Evolutionary conservation across 2,888 invertebrate species (phyloP), one percentile per base, ranked within the genome.

Genomic region (Leptinotarsa tumamoca): DNA sequence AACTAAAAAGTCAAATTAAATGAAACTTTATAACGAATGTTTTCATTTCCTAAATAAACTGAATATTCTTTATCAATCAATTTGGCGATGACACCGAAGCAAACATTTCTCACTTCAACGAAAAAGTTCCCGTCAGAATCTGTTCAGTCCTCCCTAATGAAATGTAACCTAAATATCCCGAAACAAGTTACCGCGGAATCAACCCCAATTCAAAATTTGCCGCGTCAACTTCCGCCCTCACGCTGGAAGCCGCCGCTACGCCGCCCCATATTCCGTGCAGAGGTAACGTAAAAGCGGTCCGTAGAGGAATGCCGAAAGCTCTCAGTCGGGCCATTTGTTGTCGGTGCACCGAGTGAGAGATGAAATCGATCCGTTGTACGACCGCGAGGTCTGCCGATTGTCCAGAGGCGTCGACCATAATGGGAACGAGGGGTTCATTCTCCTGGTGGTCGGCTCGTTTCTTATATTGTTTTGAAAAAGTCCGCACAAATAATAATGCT

Each of bases 311-410:
- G 68, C 75, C 75, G 54, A 75, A 75, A 75, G 75, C 75, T 54
- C 43, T 43, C 72, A 75, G 72, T 72, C 66, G 56, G 68, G 72
- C 72, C 72, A 75, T 75, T 75, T 75, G 72, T 77, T 77, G 77
- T 74, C 72, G 70, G 77, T 74, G 76, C 73, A 76, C 58, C 54
- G 71, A 43, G 67, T 18, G 75, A 52, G 69, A 76, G 78, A 78
- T 74, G 75, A 78, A 78, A 78, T 78, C 78, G 78, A 78, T 75
- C 75, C 75, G 63, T 72, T 78, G 71, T 71, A 73, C 73, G 67
- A 72, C 75, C 61, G 73, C 70, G 75, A 72, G 67, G 49, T 61
- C 61, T 27, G 56, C 71, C 52, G 43, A 43, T 43, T 43, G 10
- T 43, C 43, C 43, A 43, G 43, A 43, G 43, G 43, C 43, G 43